Evolutionary conservation across 2,113 vertebrate species (phyloP), one percentile per base, ranked within the genome.

Genomic region (Reinhardtius hippoglossoides): DNA sequence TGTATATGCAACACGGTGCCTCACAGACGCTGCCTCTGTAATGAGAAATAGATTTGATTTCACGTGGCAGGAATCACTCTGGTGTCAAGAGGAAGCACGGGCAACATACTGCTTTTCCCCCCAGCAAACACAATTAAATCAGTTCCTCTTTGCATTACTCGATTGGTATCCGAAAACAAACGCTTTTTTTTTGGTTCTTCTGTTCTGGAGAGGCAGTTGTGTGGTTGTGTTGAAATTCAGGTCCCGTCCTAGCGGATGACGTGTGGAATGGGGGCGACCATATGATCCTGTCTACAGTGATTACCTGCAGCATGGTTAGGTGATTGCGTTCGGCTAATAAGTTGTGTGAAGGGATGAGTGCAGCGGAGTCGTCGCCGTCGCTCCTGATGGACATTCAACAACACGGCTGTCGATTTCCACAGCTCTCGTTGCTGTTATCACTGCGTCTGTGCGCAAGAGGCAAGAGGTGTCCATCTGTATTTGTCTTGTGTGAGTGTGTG

Each of bases 31-130:
- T 72, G 75, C 79, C 64, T 78, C 24, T 35, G 66, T 87, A 89
- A 91, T 90, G 75, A 91, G 83, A 91, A 90, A 88, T 67, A 83
- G 63, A 92, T 91, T 90, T 89, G 74, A 88, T 88, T 88, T 80
- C 62, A 54, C 15, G 44, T 52, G n/a, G 57, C 56, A 83, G 81
- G 87, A 83, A 82, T 78, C 2, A 80, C 71, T 81, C 67, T 63
- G 44, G 63, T 59, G 68, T 77, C 0, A 3, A 73, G 71, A 78
- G 62, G 40, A 83, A 90, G 67, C 72, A 63, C 40, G 20, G 9
- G 35, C 50, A 67, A 61, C 66, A 67, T 76, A 20, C 60, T 14
- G 67, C 67, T 61, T 71, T 80, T 54, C 15, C 12, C 40, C 40
- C 44, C 42, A 67, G 24, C 70, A 74, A 80, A 75, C 55, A 24